Conservation (phyloP, 1,140 invertebrate species). For the Achroia grisella region DNA sequence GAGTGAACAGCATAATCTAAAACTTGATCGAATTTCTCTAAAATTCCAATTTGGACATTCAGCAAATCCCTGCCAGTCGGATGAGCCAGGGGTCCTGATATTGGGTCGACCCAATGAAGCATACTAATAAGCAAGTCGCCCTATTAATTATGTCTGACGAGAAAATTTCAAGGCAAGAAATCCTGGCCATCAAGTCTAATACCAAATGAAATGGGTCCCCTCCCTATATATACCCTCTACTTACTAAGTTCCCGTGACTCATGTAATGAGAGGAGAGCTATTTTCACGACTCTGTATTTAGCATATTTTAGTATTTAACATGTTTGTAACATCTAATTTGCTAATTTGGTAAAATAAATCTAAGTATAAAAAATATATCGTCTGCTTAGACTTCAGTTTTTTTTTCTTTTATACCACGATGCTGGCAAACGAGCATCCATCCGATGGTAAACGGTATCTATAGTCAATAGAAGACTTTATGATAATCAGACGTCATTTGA, state of each 20-base stretch:
- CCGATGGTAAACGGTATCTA: no score
- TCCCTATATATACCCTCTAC: slow-evolving; percentile 39
- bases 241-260: slow-evolving; percentile 17
- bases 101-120: slow-evolving; percentile 36
- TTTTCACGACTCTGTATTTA: neutral
- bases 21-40: neutral
- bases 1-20: no score
- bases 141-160: slow-evolving; percentile 61
- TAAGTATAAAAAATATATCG: no score
- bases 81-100: slow-evolving; percentile 21
- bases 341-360: no score
- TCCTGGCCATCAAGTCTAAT: slow-evolving; percentile 56
- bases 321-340: no score
- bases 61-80: slow-evolving; percentile 16
- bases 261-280: slow-evolving; percentile 5
- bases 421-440: no score
- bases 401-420: no score
- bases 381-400: no score
- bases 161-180: slow-evolving; percentile 63
- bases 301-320: neutral
- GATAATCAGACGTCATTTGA: no score
- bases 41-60: slow-evolving; percentile 5
- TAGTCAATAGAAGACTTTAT: no score
- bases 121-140: slow-evolving; percentile 45
- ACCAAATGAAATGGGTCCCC: slow-evolving; percentile 63